Conservation (phyloP, 2,113 vertebrate genomes). For the Symphodus melops region DNA sequence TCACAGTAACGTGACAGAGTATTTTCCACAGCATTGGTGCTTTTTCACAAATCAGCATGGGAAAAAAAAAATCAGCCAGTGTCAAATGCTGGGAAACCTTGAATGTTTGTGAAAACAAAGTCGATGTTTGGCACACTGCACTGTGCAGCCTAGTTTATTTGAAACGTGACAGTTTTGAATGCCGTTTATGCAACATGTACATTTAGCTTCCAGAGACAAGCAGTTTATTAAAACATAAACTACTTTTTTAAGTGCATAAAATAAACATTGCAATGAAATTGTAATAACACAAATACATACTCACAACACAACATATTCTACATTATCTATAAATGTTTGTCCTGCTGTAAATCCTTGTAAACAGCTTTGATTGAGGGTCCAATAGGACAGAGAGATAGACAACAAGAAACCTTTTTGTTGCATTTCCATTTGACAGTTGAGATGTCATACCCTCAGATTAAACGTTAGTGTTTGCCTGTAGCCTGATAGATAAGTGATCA, state of each 20-base stretch:
- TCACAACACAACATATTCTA: neutral
- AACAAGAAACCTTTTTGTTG: neutral
- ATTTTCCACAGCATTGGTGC: neutral
- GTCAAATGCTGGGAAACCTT: neutral
- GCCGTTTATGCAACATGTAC: neutral
- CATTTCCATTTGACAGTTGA: neutral
- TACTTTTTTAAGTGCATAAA: neutral
- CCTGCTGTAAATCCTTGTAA: neutral
- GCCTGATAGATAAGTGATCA: neutral
- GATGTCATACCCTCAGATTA: neutral
- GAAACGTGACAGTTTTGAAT: neutral
- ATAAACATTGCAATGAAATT: neutral
- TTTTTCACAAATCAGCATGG: neutral
- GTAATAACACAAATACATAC: neutral
- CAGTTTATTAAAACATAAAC: neutral
- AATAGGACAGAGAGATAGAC: neutral
- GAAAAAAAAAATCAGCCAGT: neutral
- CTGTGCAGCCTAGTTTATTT: neutral
- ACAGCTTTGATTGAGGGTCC: neutral
- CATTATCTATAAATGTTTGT: neutral
- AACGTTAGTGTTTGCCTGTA: neutral
- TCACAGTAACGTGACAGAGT: slow-evolving; percentile 7
- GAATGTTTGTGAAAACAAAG: slow-evolving; percentile 3
- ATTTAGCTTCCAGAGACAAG: neutral
- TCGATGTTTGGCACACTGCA: neutral